Evolutionary conservation across 1,140 invertebrate species (phyloP).

Genomic region (Saxidomus purpurata): DNA sequence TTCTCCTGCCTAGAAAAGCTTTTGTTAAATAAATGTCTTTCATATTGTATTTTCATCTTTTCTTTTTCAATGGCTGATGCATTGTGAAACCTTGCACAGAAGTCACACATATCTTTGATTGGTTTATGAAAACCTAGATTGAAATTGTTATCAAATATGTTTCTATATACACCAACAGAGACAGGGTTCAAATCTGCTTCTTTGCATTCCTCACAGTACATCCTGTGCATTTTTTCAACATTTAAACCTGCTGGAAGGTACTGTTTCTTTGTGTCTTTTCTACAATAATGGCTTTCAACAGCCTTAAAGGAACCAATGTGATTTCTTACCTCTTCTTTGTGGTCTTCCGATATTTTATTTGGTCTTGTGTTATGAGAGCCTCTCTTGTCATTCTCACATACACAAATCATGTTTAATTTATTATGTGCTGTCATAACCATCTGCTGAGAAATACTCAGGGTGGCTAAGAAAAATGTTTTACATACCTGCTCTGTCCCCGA

Average conservation of each 20-base stretch:
- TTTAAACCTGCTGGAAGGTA: slow-evolving; percentile 20
- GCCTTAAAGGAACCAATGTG: slow-evolving; percentile 32
- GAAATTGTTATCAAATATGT: slow-evolving; percentile 12
- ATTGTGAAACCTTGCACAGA: not conserved
- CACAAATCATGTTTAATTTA: not conserved
- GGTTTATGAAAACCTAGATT: not conserved
- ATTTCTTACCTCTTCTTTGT: not conserved
- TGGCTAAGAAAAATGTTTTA: slow-evolving; percentile 48
- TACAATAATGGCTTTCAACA: slow-evolving; percentile 43
- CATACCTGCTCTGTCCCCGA: slow-evolving; percentile 1
- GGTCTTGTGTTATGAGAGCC: not conserved
- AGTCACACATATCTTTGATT: not conserved
- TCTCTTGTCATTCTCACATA: not conserved
- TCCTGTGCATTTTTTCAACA: slow-evolving; percentile 17
- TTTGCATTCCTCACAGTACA: not conserved
- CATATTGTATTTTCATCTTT: not conserved
- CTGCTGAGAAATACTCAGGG: not conserved
- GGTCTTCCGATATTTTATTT: not conserved
- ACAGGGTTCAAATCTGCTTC: not conserved
- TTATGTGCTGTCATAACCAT: slow-evolving; percentile 18
- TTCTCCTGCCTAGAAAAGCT: not conserved
- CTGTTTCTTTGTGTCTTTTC: slow-evolving; percentile 17
- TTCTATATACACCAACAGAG: not conserved
- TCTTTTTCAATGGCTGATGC: not conserved
- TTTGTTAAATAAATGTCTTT: not conserved